Percentiles rank a stretch among this genome's conserved stretches.
These are phyloP conservation scores for Beroe ovata DNA, from an alignment of 37 sponge, comb jelly and placozoan genomes.

Conservation along the genomic window DNA sequence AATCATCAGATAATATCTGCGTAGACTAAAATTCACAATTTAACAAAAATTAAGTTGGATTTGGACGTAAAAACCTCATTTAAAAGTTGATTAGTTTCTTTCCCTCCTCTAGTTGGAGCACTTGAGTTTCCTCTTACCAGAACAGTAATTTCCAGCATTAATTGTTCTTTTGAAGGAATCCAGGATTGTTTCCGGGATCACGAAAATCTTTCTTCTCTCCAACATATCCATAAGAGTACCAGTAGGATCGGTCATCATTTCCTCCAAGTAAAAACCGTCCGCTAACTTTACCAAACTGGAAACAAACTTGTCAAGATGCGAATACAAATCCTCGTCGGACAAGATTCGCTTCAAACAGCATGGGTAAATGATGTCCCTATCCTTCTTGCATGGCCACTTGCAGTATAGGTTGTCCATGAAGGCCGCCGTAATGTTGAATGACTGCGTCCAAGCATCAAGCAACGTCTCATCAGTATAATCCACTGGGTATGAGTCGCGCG, in stretches of 20 bases:
- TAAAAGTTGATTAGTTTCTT: no score
- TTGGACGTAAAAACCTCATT: no score
- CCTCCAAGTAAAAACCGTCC: neutral
- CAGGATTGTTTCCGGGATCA: neutral
- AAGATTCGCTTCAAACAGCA: constrained; percentile 35
- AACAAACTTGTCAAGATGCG: neutral
- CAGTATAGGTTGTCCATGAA: neutral
- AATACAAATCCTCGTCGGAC: neutral
- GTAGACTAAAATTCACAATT: no score
- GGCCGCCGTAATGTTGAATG: neutral
- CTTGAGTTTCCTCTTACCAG: neutral
- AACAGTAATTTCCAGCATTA: neutral
- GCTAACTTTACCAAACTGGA: neutral
- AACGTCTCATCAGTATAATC: neutral
- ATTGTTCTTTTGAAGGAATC: neutral
- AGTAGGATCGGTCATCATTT: neutral
- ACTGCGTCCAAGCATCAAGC: neutral
- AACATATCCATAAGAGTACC: neutral
- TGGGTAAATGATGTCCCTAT: neutral
- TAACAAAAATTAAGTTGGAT: no score
- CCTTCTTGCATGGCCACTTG: constrained; percentile 4
- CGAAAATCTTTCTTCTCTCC: neutral
- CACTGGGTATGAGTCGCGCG: neutral
- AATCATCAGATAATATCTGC: no score
- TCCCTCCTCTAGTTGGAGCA: constrained; percentile 18